Conservation (phyloP, 2,113 vertebrate species). For the Nesogale talazaci region DNA sequence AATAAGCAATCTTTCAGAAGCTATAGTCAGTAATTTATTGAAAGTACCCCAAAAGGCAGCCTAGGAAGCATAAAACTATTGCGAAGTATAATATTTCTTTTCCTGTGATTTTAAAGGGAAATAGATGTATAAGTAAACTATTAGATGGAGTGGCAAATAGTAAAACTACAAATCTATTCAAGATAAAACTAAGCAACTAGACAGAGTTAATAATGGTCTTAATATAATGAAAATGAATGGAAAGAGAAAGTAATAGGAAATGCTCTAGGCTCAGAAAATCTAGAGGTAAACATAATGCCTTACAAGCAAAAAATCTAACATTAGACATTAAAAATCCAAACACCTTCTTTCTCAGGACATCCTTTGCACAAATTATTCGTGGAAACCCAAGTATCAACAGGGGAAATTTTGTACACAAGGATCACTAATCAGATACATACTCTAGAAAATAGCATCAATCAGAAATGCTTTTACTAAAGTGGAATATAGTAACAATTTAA, state of each 20-base stretch:
- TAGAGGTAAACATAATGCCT: slow-evolving; percentile 4
- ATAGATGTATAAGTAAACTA: slow-evolving; percentile 14
- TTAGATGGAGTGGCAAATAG: slow-evolving; percentile 33
- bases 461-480: slow-evolving; percentile 15
- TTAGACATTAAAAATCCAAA: slow-evolving; percentile 27
- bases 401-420: slow-evolving; percentile 13
- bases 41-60: slow-evolving; percentile 50
- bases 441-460: slow-evolving; percentile 19
- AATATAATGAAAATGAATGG: slow-evolving; percentile 60
- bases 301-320: slow-evolving; percentile 45
- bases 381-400: slow-evolving; percentile 32
- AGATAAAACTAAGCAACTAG: slow-evolving; percentile 50
- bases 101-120: slow-evolving; percentile 54
- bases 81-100: slow-evolving; percentile 53
- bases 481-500: slow-evolving; percentile 37
- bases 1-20: slow-evolving; percentile 47
- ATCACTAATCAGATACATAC: slow-evolving; percentile 21
- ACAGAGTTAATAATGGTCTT: slow-evolving; percentile 49
- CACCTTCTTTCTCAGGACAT: neutral
- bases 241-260: slow-evolving; percentile 43
- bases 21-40: slow-evolving; percentile 45
- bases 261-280: slow-evolving; percentile 41
- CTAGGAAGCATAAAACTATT: slow-evolving; percentile 52
- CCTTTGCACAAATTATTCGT: slow-evolving; percentile 11
- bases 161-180: slow-evolving; percentile 54